These are phyloP conservation scores for Chirona hameri DNA, from an alignment of 2,888 invertebrate genomes.

Conservation along the genomic window DNA sequence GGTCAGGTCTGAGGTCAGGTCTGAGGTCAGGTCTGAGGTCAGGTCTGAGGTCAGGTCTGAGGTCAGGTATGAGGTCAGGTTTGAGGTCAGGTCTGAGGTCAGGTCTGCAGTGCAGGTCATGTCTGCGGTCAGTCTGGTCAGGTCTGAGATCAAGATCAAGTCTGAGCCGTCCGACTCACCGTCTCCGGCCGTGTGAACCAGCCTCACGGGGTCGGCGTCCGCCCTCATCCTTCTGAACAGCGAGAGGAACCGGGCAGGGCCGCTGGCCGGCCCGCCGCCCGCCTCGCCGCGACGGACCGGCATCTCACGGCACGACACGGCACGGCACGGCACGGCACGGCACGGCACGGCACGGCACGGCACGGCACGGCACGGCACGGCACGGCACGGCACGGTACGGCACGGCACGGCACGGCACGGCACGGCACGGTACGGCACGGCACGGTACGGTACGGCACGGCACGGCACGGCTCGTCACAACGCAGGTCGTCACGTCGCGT, in stretches of 20 bases:
- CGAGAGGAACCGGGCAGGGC: neutral
- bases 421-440: too few species aligned
- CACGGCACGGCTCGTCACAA: too few species aligned
- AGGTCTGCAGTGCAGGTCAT: too few species aligned
- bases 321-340: neutral
- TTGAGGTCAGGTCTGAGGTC: too few species aligned
- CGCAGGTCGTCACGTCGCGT: too few species aligned
- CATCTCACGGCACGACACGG: neutral
- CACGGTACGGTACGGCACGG: too few species aligned
- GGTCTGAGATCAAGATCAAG: too few species aligned
- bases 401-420: neutral
- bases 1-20: too few species aligned
- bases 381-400: constrained; percentile 9
- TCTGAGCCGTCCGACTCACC: neutral
- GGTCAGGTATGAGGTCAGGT: too few species aligned
- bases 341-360: neutral
- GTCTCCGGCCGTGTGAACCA: neutral
- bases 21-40: too few species aligned
- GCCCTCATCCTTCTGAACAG: neutral
- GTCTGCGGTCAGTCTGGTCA: too few species aligned
- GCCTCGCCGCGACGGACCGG: neutral
- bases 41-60: too few species aligned
- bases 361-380: neutral
- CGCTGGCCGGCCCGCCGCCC: neutral
- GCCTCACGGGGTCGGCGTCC: neutral